Evolutionary conservation across 2,888 invertebrate species (phyloP).

Genomic region (Auanema sp.): DNA sequence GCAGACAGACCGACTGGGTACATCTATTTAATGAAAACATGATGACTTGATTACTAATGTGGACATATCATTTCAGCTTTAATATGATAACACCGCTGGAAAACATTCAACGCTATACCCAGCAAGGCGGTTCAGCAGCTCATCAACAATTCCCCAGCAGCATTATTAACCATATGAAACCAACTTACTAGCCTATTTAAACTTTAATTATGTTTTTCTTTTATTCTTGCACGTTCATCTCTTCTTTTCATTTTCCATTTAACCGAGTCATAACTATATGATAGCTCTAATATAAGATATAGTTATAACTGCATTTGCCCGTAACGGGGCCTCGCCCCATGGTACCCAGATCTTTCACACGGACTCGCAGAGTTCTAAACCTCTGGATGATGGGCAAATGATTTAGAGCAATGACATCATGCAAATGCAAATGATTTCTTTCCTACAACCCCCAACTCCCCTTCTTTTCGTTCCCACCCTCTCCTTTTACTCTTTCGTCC

Average conservation of each 20-base stretch:
- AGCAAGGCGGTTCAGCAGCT: conserved; percentile 19
- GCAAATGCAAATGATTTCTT: too few relatives aligned
- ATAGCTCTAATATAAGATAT: too few relatives aligned
- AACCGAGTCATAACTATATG: background rate
- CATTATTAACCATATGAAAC: conserved; percentile 20
- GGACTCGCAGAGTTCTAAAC: too few relatives aligned
- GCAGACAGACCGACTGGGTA: conserved; percentile 44
- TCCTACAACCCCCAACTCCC: too few relatives aligned
- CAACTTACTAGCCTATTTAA: conserved; percentile 7
- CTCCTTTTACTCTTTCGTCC: too few relatives aligned
- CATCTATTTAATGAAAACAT: conserved; percentile 3
- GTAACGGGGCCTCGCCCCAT: too few relatives aligned
- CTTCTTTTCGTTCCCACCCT: too few relatives aligned
- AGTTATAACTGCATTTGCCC: too few relatives aligned
- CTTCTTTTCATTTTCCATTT: background rate
- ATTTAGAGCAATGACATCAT: too few relatives aligned
- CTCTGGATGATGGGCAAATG: too few relatives aligned
- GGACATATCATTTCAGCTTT: conserved; percentile 46
- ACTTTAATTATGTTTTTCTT: background rate
- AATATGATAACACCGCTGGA: conserved; percentile 64
- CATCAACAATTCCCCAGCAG: conserved; percentile 16
- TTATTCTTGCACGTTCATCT: background rate
- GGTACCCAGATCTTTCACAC: too few relatives aligned
- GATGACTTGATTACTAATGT: too few relatives aligned
- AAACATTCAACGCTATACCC: conserved; percentile 58